Percentiles rank a stretch among this genome's conserved stretches.
phyloP scores from a whole-genome alignment of 2,888 invertebrate genomes.

The Acrocyrtus sp. region DNA sequence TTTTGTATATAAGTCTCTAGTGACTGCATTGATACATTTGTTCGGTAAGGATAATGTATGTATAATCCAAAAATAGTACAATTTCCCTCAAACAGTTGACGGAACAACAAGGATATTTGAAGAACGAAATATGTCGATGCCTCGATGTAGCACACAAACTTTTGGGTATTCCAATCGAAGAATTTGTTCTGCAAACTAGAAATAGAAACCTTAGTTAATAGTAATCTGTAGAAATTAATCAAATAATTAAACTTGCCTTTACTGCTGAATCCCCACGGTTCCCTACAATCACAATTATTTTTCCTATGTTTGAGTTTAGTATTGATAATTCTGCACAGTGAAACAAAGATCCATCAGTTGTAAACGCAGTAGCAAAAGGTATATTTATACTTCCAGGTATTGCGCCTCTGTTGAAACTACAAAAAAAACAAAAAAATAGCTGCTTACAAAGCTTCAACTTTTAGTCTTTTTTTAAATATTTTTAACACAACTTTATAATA shows the following conservation, averaged over 20 bases:
- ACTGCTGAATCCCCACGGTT: constrained; percentile 77
- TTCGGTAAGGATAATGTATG: neutral
- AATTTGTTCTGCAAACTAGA: constrained; percentile 87
- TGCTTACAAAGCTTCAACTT: no score
- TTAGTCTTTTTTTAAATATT: no score
- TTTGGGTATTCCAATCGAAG: constrained; percentile 80
- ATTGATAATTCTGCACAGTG: constrained; percentile 72
- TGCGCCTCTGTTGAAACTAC: constrained; percentile 81
- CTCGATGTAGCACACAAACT: constrained; percentile 89
- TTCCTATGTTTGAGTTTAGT: constrained; percentile 72
- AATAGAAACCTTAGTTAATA: constrained; percentile 8
- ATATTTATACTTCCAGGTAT: constrained; percentile 87
- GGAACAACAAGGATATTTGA: constrained; percentile 68
- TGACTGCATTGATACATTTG: neutral
- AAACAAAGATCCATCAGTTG: constrained; percentile 74
- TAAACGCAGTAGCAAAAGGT: constrained; percentile 83
- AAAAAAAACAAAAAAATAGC: constrained; percentile 3
- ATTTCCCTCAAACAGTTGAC: constrained; percentile 60
- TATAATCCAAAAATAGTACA: neutral
- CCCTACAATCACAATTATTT: constrained; percentile 82
- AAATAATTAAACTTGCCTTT: constrained; percentile 65
- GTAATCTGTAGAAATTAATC: neutral
- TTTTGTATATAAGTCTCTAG: no score
- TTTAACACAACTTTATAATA: constrained; percentile 57
- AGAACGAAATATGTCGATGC: constrained; percentile 78